phyloP scores from a whole-genome alignment of 2,888 invertebrate species.

The Orthosia gothica region DNA sequence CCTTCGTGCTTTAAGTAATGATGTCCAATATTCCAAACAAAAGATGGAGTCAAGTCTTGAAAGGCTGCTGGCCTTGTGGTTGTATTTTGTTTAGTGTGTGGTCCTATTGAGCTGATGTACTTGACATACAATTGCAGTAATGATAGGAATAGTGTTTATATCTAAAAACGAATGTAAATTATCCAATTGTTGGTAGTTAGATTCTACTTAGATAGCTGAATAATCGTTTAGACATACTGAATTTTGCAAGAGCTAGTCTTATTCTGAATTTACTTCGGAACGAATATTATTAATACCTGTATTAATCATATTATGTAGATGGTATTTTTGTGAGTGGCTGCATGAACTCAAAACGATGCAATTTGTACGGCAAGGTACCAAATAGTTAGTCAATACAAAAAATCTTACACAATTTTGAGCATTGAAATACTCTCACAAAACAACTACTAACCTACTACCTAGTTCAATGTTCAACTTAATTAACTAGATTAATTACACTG shows the following conservation, averaged over 20 bases:
- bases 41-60: constrained; percentile 5
- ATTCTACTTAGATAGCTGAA: too few relatives aligned
- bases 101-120: neutral
- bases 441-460: neutral
- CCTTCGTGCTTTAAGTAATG: neutral
- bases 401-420: neutral
- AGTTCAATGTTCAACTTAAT: neutral
- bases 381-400: neutral
- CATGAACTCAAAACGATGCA: neutral
- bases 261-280: neutral
- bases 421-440: neutral
- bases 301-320: neutral
- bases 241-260: neutral
- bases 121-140: neutral
- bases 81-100: neutral
- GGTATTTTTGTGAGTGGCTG: neutral
- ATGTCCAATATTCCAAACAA: neutral
- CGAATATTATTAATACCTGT: neutral
- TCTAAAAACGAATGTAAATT: neutral
- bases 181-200: neutral
- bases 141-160: constrained; percentile 2
- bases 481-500: constrained; percentile 8
- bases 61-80: constrained; percentile 24
- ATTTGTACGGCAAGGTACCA: neutral
- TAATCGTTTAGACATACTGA: neutral